Conservation (phyloP, 2,113 vertebrate species). For the Eclectus roratus region DNA sequence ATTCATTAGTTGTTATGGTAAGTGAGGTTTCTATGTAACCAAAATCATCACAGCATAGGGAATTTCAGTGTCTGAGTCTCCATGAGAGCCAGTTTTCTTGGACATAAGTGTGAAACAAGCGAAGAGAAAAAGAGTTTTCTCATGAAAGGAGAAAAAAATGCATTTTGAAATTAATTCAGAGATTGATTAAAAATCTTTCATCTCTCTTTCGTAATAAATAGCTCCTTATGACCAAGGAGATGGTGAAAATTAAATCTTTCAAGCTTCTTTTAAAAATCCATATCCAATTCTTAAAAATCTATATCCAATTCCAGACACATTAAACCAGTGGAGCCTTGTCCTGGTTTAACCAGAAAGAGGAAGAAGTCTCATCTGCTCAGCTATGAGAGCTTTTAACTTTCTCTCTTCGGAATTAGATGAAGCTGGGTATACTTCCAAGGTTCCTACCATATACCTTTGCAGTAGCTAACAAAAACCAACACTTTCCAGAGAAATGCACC, state of each 20-base stretch:
- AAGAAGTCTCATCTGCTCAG: neutral
- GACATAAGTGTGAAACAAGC: neutral
- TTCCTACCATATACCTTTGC: neutral
- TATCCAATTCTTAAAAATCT: constrained; percentile 45
- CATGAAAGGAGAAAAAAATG: neutral
- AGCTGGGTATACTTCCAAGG: neutral
- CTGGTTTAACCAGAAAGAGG: neutral
- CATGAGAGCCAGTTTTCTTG: neutral
- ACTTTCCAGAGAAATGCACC: neutral
- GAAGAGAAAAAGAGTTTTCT: neutral
- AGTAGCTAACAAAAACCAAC: neutral
- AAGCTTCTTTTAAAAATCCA: constrained; percentile 36
- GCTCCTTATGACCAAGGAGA: neutral
- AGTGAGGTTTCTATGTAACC: neutral
- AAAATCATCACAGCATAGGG: neutral
- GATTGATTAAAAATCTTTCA: constrained; percentile 21
- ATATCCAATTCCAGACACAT: constrained; percentile 43
- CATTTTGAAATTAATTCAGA: constrained; percentile 27
- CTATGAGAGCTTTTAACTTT: neutral
- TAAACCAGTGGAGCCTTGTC: neutral
- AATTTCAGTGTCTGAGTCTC: neutral
- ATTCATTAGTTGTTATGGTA: neutral
- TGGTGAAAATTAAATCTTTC: neutral
- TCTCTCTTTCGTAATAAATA: constrained; percentile 3
- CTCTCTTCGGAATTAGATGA: neutral